phyloP scores from a whole-genome alignment of 2,797 vertebrate genomes.

The Spinus olivaceus region DNA sequence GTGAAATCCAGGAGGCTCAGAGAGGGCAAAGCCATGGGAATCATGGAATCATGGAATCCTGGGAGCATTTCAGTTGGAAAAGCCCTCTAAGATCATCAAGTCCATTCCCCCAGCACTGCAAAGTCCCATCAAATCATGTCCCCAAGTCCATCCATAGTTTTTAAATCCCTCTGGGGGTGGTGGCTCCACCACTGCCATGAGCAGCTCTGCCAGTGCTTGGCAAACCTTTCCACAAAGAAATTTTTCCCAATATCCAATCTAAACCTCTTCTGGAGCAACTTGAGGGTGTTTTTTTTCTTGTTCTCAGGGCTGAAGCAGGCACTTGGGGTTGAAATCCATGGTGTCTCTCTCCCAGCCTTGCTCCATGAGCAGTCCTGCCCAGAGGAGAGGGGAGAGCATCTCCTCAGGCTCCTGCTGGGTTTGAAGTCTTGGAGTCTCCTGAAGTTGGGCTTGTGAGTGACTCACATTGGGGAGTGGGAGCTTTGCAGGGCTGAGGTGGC shows the following conservation, averaged over 20 bases:
- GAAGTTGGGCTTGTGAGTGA: neutral
- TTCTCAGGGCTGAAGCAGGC: neutral
- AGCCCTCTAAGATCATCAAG: accelerated
- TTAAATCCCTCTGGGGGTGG: neutral
- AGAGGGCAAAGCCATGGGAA: neutral
- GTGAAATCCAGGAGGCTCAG: accelerated
- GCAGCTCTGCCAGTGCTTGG: neutral
- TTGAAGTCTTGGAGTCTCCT: neutral
- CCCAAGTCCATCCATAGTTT: accelerated
- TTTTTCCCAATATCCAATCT: neutral
- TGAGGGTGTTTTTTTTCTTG: accelerated
- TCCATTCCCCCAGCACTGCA: neutral
- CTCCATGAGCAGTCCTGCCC: neutral
- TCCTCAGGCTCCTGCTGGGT: neutral
- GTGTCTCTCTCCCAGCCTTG: neutral
- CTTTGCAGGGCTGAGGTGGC: neutral
- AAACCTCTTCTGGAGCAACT: neutral
- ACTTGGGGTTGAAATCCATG: neutral
- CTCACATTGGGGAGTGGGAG: accelerated
- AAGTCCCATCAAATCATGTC: neutral
- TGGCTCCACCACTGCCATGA: neutral
- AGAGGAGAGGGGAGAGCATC: neutral
- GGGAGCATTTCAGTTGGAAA: too few species aligned
- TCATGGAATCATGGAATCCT: neutral
- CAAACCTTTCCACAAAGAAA: neutral